Base-by-base conservation (phyloP, 2,113 vertebrate species). In the Triplophysa tibetana region DNA sequence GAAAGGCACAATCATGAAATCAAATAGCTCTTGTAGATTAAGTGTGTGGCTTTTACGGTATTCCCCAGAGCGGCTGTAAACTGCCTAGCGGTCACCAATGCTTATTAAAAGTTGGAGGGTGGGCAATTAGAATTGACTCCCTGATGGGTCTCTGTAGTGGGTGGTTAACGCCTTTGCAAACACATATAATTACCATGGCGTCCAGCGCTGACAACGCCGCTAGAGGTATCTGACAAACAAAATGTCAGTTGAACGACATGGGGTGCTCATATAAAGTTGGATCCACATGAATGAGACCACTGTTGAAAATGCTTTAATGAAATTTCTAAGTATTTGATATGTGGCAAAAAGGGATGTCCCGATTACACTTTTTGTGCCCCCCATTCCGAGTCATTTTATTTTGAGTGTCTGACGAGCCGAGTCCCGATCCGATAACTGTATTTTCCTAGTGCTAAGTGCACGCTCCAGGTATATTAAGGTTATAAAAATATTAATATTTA, bases 41-140 rank as follows among this genome's bases (percentile, higher is more conserved):
- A 48, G 19, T 70, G 14, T 69, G 43, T 26, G 56, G 45, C 17
- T 21, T 41, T 50, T 69, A 81, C 75, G 38, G 65, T 52, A 43
- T 54, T 87, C 84, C 67, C 85, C 68, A 8, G 56, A 75, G 77
- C 77, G 77, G 63, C 78, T 63, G 60, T 81, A 70, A 75, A 81
- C 79, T 89, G 82, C 78, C 6, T 79, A 81, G 65, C 13, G 3
- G 45, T 23, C 52, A 75, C 77, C 56, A 45, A 76, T 58, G 70
- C 84, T 70, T 82, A 89, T 83, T 86, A 85, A 88, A 87, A 82
- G 79, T 85, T 85, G 84, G 73, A 52, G 41, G 84, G 79, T 81
- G 75, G 41, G 75, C 80, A 88, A 90, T 88, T 87, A 86, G 88
- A 89, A 85, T 62, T 33, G 1, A 29, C 61, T 56, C 68, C 66